Percentiles rank a stretch among this genome's conserved stretches.
These are phyloP conservation scores for Piaya cayana DNA, from an alignment of 2,113 vertebrate species.

Conservation along the genomic window DNA sequence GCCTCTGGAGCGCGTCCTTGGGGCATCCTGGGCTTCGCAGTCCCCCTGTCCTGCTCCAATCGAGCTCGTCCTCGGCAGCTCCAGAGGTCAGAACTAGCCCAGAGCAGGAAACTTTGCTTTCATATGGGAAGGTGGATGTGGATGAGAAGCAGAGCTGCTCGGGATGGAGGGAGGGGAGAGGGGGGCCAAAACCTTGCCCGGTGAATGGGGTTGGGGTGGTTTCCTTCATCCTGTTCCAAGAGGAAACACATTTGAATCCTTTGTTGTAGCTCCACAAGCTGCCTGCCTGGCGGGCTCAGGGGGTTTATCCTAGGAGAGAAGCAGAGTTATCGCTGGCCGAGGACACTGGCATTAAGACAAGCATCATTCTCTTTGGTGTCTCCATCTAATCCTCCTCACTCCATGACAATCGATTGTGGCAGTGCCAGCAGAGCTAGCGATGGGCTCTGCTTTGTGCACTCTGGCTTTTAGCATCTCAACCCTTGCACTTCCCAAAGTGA, in stretches of 20 bases:
- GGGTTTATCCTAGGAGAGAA: background rate
- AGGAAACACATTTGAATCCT: conserved; percentile 6
- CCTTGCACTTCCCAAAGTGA: background rate
- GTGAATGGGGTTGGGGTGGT: background rate
- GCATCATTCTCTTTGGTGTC: conserved; percentile 9
- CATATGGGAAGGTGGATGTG: background rate
- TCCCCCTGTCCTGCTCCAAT: background rate
- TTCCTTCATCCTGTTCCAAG: conserved; percentile 30
- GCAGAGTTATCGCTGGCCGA: background rate
- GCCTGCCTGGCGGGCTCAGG: background rate
- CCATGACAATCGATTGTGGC: background rate
- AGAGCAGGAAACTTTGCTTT: conserved; percentile 38
- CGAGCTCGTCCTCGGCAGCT: background rate
- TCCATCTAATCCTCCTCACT: background rate
- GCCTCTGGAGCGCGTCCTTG: rapidly evolving
- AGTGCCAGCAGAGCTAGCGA: background rate
- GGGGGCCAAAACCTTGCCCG: background rate
- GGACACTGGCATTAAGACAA: background rate
- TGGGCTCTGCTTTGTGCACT: background rate
- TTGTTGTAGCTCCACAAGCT: conserved; percentile 16
- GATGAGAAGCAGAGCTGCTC: conserved; percentile 34
- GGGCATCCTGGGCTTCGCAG: rapidly evolving
- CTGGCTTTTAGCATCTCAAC: background rate
- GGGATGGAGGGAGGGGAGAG: background rate
- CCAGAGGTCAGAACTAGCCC: conserved; percentile 18